Conservation (phyloP, 2,797 vertebrate species). For the Hydrolagus colliei region DNA sequence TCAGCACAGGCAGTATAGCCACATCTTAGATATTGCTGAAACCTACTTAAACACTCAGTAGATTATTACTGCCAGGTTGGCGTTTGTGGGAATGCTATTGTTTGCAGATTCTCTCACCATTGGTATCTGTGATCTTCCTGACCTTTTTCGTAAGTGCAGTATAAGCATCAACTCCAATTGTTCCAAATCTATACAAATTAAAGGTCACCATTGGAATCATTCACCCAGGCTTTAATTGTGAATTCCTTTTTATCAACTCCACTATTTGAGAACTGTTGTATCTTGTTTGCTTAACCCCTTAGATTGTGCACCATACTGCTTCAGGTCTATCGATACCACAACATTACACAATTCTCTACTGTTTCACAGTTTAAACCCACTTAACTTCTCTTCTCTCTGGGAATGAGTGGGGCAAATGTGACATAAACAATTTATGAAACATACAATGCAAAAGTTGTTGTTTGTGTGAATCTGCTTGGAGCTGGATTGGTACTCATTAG, state of each 20-base stretch:
- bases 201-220: background rate
- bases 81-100: background rate
- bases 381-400: too few relatives aligned
- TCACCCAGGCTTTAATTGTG: background rate
- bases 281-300: too few relatives aligned
- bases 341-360: background rate
- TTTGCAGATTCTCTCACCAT: background rate
- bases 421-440: too few relatives aligned
- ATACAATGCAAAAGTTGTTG: too few relatives aligned
- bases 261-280: background rate
- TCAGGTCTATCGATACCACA: background rate
- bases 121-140: background rate
- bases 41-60: background rate
- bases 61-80: background rate
- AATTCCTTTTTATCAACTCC: background rate
- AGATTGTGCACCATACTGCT: background rate
- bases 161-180: background rate
- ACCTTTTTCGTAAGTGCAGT: background rate
- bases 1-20: background rate
- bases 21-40: background rate
- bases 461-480: too few relatives aligned
- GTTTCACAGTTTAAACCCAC: background rate
- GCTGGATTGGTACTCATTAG: too few relatives aligned
- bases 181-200: background rate
- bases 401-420: too few relatives aligned